Conservation (phyloP, 2,888 invertebrate genomes). For the Fragum sueziense region DNA sequence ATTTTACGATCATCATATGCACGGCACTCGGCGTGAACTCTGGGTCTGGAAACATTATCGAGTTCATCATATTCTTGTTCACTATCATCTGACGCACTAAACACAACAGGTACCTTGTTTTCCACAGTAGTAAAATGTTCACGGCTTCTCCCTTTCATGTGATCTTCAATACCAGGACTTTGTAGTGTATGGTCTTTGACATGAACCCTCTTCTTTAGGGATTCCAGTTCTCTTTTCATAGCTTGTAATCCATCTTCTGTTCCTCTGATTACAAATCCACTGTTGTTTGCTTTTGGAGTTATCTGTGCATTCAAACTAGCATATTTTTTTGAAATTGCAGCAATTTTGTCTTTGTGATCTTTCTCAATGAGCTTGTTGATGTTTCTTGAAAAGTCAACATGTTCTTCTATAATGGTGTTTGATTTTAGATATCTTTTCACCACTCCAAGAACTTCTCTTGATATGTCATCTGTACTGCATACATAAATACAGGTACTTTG, state of each 20-base stretch:
- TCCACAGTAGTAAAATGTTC: constrained; percentile 26
- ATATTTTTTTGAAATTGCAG: constrained; percentile 25
- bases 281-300: not conserved
- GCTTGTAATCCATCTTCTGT: constrained; percentile 25
- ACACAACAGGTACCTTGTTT: constrained; percentile 5
- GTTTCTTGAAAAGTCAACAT: constrained; percentile 26
- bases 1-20: constrained; percentile 33
- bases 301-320: constrained; percentile 36
- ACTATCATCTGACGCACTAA: constrained; percentile 17
- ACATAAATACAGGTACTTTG: constrained; percentile 7
- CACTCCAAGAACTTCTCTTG: constrained; percentile 24
- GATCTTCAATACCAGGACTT: constrained; percentile 40
- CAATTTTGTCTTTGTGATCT: constrained; percentile 41
- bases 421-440: constrained; percentile 43
- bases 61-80: not conserved
- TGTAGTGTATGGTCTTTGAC: constrained; percentile 22
- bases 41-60: not conserved
- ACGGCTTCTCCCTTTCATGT: constrained; percentile 32
- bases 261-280: constrained; percentile 33
- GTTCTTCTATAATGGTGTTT: constrained; percentile 45
- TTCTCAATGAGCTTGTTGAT: constrained; percentile 45
- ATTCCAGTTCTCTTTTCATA: constrained; percentile 13
- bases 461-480: constrained; percentile 42
- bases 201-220: constrained; percentile 14
- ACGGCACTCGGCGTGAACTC: constrained; percentile 13